Percentiles rank a stretch among this genome's conserved stretches.
Conservation (phyloP, 2,797 vertebrate genomes). For the Cyprinodon diabolis region DNA sequence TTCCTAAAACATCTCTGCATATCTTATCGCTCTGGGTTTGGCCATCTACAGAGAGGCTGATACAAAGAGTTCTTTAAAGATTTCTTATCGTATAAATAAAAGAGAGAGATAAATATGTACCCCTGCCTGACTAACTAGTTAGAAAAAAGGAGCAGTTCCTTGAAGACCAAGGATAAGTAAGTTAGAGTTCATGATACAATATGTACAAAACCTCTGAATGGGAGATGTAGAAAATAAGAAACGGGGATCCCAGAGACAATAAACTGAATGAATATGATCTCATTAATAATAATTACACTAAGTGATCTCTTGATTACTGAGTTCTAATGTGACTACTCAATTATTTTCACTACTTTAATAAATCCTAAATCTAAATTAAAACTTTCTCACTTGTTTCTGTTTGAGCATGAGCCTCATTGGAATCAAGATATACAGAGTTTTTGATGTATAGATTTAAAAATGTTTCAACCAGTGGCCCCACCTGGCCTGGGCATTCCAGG, state of each 20-base stretch:
- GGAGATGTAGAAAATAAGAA: not conserved
- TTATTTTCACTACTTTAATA: no score
- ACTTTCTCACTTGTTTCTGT: no score
- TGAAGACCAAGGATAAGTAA: not conserved
- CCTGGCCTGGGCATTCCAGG: no score
- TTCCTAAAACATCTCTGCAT: constrained; percentile 25
- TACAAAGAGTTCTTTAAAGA: constrained; percentile 4
- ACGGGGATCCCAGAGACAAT: not conserved
- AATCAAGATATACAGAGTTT: not conserved
- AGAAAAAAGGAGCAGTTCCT: not conserved
- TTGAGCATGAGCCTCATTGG: no score
- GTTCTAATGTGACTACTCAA: not conserved
- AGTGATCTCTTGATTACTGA: not conserved
- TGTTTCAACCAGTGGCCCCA: no score
- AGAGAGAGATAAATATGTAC: not conserved
- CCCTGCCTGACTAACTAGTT: not conserved
- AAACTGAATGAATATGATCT: no score
- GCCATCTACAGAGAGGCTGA: constrained; percentile 4
- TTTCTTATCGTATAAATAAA: constrained; percentile 1
- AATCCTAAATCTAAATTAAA: not conserved
- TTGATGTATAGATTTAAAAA: not conserved
- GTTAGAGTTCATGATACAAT: not conserved
- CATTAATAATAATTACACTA: not conserved
- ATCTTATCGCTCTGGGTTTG: constrained; percentile 12
- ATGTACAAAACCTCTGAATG: not conserved